Evolutionary conservation across 2,888 invertebrate genomes (phyloP), one percentile per base, ranked within the genome.

Genomic region (Eupithecia tripunctaria): DNA sequence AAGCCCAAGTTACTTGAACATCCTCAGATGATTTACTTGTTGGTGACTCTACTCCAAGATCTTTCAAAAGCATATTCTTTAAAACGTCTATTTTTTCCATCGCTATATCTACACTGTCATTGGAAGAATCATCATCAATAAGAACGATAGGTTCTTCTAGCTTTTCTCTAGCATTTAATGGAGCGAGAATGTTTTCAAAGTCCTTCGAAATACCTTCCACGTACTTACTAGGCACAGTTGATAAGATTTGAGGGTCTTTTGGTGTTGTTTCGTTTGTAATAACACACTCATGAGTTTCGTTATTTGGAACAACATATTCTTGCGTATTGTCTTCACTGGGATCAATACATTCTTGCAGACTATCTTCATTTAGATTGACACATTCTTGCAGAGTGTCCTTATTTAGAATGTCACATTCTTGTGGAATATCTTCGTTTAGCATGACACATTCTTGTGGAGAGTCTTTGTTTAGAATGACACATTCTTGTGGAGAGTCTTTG

Each of bases 41-140:
- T n/a, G 43, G 43, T 63, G 56, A 27, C 21, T 2, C 62, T 7
- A 79, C 78, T n/a, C 79, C 76, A 5, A 89, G 82, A 71, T 90
- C 87, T 78, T 82, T 78, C 12, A 88, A 73, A 67, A 89, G 75
- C 68, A 83, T 79, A 73, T 83, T 80, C 75, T 86, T 88, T 3
- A 88, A 77, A 68, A 82, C 80, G 67, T 78, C 73, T 27, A 89
- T 84, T 72, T 84, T 82, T 36, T 78, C 79, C 67, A 62, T 70
- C 15, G 60, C 29, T 64, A 8, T n/a, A 29, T 72, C 62, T 12
- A 72, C 62, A 74, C 82, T 83, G 25, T 91, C 89, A 78, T 85
- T 86, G 12, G 88, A 88, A 5, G 89, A 89, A 75, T 90, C 90
- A 70, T 90, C 90, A 70, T 90, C 88, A 63, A 90, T 84, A 83